phyloP scores from a whole-genome alignment of 2,797 vertebrate species.

The Bradypus variegatus region DNA sequence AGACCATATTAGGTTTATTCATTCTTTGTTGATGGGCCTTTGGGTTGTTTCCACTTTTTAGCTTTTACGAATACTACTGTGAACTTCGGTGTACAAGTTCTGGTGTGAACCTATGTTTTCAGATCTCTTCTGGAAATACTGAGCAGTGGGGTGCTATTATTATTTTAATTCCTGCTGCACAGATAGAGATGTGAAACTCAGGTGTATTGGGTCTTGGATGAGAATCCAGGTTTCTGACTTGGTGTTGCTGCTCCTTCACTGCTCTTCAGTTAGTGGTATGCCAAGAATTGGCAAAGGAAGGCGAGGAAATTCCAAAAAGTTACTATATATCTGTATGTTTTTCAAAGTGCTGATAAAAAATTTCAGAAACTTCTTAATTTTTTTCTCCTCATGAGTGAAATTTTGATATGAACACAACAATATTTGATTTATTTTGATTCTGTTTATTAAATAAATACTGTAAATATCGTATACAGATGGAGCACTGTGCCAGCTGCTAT shows the following conservation, averaged over 20 bases:
- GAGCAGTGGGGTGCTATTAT: neutral
- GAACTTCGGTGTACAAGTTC: neutral
- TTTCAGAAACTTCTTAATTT: neutral
- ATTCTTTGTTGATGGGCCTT: neutral
- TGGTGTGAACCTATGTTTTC: neutral
- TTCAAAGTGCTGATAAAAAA: neutral
- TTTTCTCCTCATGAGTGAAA: slow-evolving; percentile 29
- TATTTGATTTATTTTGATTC: slow-evolving; percentile 28
- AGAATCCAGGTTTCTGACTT: neutral
- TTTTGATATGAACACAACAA: neutral
- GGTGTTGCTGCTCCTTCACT: neutral
- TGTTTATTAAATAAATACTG: neutral
- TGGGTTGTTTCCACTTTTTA: neutral
- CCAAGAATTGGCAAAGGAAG: neutral
- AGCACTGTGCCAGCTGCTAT: neutral
- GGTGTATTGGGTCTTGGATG: neutral
- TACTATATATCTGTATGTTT: neutral
- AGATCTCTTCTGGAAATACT: neutral
- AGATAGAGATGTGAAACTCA: neutral
- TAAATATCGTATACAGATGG: neutral
- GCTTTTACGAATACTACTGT: neutral
- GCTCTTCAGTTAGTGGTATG: neutral
- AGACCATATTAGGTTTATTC: neutral
- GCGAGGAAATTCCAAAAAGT: neutral
- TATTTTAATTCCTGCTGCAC: neutral